Conservation (phyloP, 2,888 invertebrate species). For the Gnatocerus cornutus region DNA sequence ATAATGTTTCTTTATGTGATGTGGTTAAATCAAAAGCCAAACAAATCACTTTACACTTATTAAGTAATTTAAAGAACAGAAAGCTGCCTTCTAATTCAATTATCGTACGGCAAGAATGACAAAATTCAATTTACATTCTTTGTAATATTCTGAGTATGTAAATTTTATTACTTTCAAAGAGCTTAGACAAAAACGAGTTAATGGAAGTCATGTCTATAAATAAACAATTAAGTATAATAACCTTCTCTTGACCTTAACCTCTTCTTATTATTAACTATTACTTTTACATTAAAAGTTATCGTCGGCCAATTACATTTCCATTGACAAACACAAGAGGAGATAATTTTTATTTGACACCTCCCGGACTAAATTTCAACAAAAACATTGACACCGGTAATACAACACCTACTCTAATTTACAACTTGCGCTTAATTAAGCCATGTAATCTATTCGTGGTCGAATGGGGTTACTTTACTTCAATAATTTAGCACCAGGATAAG, state of each 20-base stretch:
- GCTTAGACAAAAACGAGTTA: background rate
- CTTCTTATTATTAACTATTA: background rate
- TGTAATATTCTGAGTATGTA: background rate
- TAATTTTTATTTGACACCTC: too few relatives aligned
- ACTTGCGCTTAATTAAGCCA: constrained; percentile 18
- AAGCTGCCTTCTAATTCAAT: background rate
- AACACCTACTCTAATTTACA: constrained; percentile 25
- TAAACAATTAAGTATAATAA: constrained; percentile 1
- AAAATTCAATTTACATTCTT: background rate
- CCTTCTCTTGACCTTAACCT: constrained; percentile 2
- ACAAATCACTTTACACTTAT: background rate
- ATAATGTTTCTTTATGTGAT: too few relatives aligned
- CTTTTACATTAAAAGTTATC: constrained; percentile 3
- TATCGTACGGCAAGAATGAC: background rate
- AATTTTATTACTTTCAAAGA: background rate
- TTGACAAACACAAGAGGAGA: too few relatives aligned
- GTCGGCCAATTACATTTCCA: too few relatives aligned
- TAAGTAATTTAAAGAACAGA: background rate
- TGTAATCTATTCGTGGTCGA: background rate
- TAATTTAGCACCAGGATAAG: constrained; percentile 4
- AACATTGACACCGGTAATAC: constrained; percentile 27
- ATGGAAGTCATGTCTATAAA: background rate
- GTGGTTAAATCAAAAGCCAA: too few relatives aligned
- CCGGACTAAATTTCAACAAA: background rate
- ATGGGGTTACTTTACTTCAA: background rate